Percentiles rank a stretch among this genome's conserved stretches.
Conservation (phyloP, 1,140 invertebrate species). For the Acromyrmex charruanus region DNA sequence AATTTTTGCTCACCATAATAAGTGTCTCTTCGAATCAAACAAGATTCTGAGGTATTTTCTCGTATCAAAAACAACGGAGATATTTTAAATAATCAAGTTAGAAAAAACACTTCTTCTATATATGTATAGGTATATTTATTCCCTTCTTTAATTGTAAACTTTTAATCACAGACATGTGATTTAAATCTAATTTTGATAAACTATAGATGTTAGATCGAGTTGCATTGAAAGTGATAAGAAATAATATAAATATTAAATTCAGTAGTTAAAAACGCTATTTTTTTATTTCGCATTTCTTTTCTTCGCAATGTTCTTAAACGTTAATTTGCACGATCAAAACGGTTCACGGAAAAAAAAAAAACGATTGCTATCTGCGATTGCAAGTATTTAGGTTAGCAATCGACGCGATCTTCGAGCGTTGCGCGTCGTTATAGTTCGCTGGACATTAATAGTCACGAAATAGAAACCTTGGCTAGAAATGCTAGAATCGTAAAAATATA, state of each 20-base stretch:
- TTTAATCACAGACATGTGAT: neutral
- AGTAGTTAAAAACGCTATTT: slow-evolving; percentile 27
- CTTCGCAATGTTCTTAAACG: neutral
- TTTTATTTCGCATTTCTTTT: slow-evolving; percentile 20
- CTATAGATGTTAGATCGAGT: neutral
- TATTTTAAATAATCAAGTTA: too few relatives aligned
- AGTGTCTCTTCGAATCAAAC: too few relatives aligned
- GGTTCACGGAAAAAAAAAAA: slow-evolving; percentile 42
- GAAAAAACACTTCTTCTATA: too few relatives aligned
- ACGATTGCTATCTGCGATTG: slow-evolving; percentile 36
- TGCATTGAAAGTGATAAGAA: neutral
- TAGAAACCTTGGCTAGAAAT: slow-evolving; percentile 84
- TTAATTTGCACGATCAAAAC: slow-evolving; percentile 51
- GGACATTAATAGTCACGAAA: slow-evolving; percentile 84
- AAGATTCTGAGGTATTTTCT: too few relatives aligned
- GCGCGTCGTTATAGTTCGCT: slow-evolving; percentile 62
- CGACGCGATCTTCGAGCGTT: slow-evolving; percentile 39
- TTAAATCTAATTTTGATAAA: neutral
- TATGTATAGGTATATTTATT: neutral
- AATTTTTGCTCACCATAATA: too few relatives aligned
- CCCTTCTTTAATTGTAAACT: neutral
- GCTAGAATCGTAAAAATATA: slow-evolving; percentile 86
- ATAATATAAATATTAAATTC: slow-evolving; percentile 13
- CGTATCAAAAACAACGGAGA: too few relatives aligned
- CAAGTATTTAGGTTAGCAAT: slow-evolving; percentile 74